Base-by-base conservation (phyloP, 2,113 vertebrate species). In the Vicugna pacos region DNA sequence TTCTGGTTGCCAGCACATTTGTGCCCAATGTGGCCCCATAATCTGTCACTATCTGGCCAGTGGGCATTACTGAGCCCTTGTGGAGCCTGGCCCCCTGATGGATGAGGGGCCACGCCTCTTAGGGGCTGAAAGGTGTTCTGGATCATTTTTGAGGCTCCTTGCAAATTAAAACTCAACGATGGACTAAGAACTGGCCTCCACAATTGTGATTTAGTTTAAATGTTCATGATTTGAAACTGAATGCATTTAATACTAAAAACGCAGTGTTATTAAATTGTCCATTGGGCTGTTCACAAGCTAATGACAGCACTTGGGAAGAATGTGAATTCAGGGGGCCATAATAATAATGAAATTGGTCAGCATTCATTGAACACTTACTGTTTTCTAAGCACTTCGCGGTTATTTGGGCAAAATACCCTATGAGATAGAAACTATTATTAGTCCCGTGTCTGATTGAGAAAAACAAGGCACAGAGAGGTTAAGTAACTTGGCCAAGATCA, bases 371-470 rank as follows among this genome's bases (percentile, higher is more conserved):
- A 54, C 12, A 0, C 46, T 16, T 24, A 20, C 26, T 48, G 28
- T 75, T 46, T 73, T 12, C 77, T 28, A 9, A 82, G 82, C 11
- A 2, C 52, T 65, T 12, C 8, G 42, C 14, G 5, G 30, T n/a
- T 28, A 2, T 9, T 1, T 26, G 82, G 52, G 20, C 46, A 1
- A 14, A 16, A 24, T 12, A 11, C 14, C 67, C 46, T 8, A 0
- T 2, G 32, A 54, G 48, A 64, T 13, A 28, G 65, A 46, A 3
- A 54, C 26, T 6, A 0, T 28, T 1, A 2, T 6, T n/a, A 17
- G 50, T 19, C 50, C 70, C 35, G 3, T 65, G 72, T 54, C 30
- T 26, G 46, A 60, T 4, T n/a, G 46, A 48, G 81, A 67, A 65
- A 62, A 15, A 7, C 1, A 14, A 92, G 62, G 64, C 93, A 22